A percentile compares a stretch with the other conserved stretches of the same genome.
Evolutionary conservation across 2,113 vertebrate genomes (phyloP).

Genomic region (Otocyon megalotis): DNA sequence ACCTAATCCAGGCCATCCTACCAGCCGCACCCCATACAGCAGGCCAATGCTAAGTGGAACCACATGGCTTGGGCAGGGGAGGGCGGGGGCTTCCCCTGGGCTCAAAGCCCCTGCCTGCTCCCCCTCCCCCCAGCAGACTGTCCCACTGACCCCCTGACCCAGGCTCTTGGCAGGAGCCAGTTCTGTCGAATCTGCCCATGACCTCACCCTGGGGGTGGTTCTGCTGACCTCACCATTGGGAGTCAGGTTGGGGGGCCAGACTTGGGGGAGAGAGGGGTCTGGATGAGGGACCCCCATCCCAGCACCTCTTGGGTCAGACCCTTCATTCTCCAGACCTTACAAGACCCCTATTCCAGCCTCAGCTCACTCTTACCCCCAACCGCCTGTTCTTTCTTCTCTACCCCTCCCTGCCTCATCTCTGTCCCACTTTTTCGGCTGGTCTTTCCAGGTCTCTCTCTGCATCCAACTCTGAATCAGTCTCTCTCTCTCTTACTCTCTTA

Average conservation of each 20-base stretch:
- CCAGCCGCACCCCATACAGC: slow-evolving; percentile 46
- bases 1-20: not conserved
- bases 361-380: not conserved
- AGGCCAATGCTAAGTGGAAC: slow-evolving; percentile 67
- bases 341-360: not conserved
- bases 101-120: not conserved
- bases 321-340: not conserved
- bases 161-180: slow-evolving; percentile 68
- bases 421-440: not conserved
- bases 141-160: slow-evolving; percentile 81
- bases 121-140: slow-evolving; percentile 8
- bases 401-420: not conserved
- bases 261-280: not conserved
- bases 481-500: not conserved
- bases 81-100: slow-evolving; percentile 32
- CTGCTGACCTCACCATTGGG: slow-evolving; percentile 60
- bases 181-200: slow-evolving; percentile 46
- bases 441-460: not conserved
- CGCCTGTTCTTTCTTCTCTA: not conserved
- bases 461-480: not conserved
- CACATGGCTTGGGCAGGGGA: slow-evolving; percentile 69
- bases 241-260: not conserved
- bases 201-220: slow-evolving; percentile 65
- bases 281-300: not conserved
- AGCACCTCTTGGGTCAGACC: not conserved